Evolutionary conservation across 2,797 vertebrate species (phyloP).

Genomic region (Sebastes melanostomus): DNA sequence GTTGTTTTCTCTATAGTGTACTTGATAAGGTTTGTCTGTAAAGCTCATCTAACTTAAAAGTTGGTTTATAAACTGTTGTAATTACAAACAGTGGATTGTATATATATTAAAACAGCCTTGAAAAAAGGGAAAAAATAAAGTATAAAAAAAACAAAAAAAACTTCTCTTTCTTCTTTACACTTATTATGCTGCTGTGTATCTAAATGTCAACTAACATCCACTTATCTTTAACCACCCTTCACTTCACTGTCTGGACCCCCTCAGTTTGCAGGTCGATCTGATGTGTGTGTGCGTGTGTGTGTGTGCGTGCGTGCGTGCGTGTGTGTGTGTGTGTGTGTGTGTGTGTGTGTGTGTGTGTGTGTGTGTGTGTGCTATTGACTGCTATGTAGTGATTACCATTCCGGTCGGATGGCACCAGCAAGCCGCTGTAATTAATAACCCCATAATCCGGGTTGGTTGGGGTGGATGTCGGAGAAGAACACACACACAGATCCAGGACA

Average conservation of each 20-base stretch:
- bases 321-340: neutral
- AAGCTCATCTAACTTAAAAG: too few relatives aligned
- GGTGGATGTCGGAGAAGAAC: slow-evolving; percentile 75
- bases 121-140: too few relatives aligned
- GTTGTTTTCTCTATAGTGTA: too few relatives aligned
- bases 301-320: too few relatives aligned
- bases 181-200: slow-evolving; percentile 29
- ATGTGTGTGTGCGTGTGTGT: neutral
- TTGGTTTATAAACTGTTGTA: too few relatives aligned
- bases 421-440: slow-evolving; percentile 87
- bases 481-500: slow-evolving; percentile 69
- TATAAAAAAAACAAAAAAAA: neutral
- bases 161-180: slow-evolving; percentile 14
- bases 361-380: slow-evolving; percentile 77
- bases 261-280: slow-evolving; percentile 57
- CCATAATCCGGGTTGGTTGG: slow-evolving; percentile 80
- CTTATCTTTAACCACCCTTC: slow-evolving; percentile 48
- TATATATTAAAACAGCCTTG: too few relatives aligned
- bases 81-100: too few relatives aligned
- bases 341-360: neutral
- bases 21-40: too few relatives aligned
- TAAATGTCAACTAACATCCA: slow-evolving; percentile 48
- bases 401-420: slow-evolving; percentile 84
- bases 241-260: slow-evolving; percentile 62
- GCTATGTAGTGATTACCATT: slow-evolving; percentile 84